Conservation (phyloP, 2,888 invertebrate species). For the Protodeltote pygarga region DNA sequence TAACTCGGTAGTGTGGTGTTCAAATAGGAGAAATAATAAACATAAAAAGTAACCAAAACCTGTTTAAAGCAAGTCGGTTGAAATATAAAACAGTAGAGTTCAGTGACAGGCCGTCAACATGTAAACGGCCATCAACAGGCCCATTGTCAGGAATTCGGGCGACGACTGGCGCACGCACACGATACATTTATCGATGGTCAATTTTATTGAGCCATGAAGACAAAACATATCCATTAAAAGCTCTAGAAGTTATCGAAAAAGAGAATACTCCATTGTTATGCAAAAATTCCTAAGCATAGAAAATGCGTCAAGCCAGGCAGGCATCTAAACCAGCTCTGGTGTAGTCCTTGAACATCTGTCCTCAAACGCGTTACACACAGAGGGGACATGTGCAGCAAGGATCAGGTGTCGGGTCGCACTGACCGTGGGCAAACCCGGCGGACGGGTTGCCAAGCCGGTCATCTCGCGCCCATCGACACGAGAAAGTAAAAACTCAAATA, state of each 20-base stretch:
- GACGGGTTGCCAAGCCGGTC: constrained; percentile 73
- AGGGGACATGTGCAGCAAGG: constrained; percentile 72
- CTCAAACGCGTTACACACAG: constrained; percentile 56
- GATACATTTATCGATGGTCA: constrained; percentile 55
- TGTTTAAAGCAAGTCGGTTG: constrained; percentile 50
- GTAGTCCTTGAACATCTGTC: constrained; percentile 72
- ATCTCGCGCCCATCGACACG: constrained; percentile 50
- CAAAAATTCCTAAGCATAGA: constrained; percentile 30
- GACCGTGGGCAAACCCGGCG: constrained; percentile 76
- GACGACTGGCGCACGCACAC: constrained; percentile 64
- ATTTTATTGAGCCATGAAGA: constrained; percentile 58
- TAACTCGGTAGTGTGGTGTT: constrained; percentile 4
- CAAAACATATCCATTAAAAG: constrained; percentile 19
- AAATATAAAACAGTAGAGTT: constrained; percentile 63
- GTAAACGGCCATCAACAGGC: constrained; percentile 63
- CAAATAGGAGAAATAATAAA: constrained; percentile 36
- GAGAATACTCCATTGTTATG: constrained; percentile 8
- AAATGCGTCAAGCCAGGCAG: constrained; percentile 24
- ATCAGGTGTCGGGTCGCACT: constrained; percentile 84
- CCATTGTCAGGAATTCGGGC: constrained; percentile 74
- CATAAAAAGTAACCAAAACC: constrained; percentile 44
- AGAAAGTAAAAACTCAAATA: constrained; percentile 71
- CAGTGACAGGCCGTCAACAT: constrained; percentile 64
- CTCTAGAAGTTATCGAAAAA: constrained; percentile 5
- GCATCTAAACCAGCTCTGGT: constrained; percentile 51